Evolutionary conservation across 2,113 vertebrate species (phyloP).

Genomic region (Sander vitreus): DNA sequence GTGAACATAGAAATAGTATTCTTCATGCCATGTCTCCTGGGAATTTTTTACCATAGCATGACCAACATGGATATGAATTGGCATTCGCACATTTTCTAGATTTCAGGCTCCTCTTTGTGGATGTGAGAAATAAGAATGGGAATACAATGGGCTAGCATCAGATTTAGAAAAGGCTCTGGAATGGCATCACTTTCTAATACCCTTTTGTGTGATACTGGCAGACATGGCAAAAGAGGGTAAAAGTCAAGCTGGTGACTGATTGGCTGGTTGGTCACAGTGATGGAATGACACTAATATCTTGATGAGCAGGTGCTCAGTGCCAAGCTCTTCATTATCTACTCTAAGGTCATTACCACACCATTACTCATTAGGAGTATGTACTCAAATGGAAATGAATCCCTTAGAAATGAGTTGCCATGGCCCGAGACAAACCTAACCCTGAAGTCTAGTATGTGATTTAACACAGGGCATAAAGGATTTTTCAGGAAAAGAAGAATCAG

Average conservation of each 20-base stretch:
- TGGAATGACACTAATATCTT: conserved; percentile 61
- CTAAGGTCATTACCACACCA: conserved; percentile 58
- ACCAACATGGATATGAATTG: conserved; percentile 8
- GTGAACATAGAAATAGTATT: conserved; percentile 4
- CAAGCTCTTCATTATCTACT: conserved; percentile 68
- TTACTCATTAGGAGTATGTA: conserved; percentile 66
- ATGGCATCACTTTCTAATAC: conserved; percentile 26
- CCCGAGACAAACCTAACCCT: conserved; percentile 27
- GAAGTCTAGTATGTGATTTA: conserved; percentile 17
- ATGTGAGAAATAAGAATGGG: conserved; percentile 19
- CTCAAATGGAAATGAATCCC: conserved; percentile 60
- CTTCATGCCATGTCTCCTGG: background rate
- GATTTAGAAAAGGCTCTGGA: background rate
- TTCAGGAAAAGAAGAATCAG: background rate
- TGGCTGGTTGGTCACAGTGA: conserved; percentile 50
- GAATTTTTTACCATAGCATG: background rate
- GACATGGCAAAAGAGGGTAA: conserved; percentile 28
- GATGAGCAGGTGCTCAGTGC: conserved; percentile 68
- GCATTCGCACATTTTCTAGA: background rate
- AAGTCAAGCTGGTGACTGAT: conserved; percentile 66
- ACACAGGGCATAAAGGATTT: background rate
- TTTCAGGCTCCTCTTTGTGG: background rate
- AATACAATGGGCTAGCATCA: background rate
- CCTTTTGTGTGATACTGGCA: conserved; percentile 32
- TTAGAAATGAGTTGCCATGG: conserved; percentile 42